Percentiles rank a stretch among this genome's conserved stretches.
Conservation (phyloP, 2,113 vertebrate species). For the Tonatia bakeri region DNA sequence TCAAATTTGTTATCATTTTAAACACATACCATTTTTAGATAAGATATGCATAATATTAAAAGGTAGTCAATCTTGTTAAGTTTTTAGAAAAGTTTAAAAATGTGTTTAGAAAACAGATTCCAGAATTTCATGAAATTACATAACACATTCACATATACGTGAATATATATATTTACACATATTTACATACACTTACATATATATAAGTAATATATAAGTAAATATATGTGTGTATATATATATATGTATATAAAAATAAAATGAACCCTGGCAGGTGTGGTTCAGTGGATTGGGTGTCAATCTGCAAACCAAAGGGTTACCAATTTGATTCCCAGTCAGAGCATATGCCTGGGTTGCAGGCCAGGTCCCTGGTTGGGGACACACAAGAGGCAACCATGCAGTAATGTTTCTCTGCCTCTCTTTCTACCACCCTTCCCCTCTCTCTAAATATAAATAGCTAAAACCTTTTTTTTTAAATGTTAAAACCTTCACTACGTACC, state of each 20-base stretch:
- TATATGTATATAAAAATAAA: too few species aligned
- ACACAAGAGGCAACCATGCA: too few species aligned
- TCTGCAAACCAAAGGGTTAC: too few species aligned
- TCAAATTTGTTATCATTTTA: background rate
- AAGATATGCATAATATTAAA: background rate
- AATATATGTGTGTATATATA: background rate
- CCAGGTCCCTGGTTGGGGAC: too few species aligned
- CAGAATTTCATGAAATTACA: background rate
- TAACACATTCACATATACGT: background rate
- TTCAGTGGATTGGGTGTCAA: too few species aligned
- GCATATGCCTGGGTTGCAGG: too few species aligned
- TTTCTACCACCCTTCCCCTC: too few species aligned
- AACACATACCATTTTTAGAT: background rate
- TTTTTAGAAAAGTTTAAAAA: background rate
- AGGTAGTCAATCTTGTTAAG: background rate
- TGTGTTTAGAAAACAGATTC: constrained; percentile 5
- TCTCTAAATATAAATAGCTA: too few species aligned
- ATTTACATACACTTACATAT: background rate
- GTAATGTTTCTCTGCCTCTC: too few species aligned
- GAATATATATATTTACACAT: too few species aligned
- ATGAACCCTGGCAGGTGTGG: too few species aligned
- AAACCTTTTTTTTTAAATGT: background rate
- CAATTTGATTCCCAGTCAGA: too few species aligned
- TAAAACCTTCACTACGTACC: background rate
- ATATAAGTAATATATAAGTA: background rate